Evolutionary conservation across 2,888 invertebrate genomes (phyloP).

Genomic region (Hemistola chrysoprasaria): DNA sequence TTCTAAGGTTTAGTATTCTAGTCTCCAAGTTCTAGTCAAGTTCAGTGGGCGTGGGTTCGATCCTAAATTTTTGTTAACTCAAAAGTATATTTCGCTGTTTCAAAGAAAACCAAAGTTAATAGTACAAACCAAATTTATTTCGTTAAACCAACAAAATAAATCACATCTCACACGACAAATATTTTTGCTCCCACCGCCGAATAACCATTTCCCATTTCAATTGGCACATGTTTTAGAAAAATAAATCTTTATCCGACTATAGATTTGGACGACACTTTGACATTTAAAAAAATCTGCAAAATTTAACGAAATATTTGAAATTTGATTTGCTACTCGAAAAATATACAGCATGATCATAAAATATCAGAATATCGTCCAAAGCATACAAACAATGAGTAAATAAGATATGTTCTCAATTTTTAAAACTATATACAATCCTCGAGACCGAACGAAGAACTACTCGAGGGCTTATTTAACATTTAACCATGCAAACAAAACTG

Average conservation of each 20-base stretch:
- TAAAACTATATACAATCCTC: constrained; percentile 32
- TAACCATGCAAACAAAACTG: constrained; percentile 14
- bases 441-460: constrained; percentile 13
- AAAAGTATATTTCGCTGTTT: neutral
- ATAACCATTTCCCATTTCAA: constrained; percentile 23
- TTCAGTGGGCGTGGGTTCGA: no score
- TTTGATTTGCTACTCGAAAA: no score
- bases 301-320: no score
- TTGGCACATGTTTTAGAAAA: constrained; percentile 36
- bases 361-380: constrained; percentile 4
- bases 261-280: neutral
- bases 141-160: constrained; percentile 36
- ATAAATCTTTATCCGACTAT: constrained; percentile 29
- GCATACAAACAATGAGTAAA: constrained; percentile 26
- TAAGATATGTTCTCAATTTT: constrained; percentile 31
- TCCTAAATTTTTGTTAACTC: no score
- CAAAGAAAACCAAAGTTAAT: constrained; percentile 8
- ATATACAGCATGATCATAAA: no score
- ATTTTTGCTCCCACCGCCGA: constrained; percentile 31
- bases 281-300: neutral
- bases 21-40: no score
- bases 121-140: constrained; percentile 37
- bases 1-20: no score
- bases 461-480: constrained; percentile 3
- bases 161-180: constrained; percentile 31